A percentile compares a stretch with the other conserved stretches of the same genome.
Evolutionary conservation across 2,113 vertebrate species (phyloP).

Genomic region (Tragulus kanchil): DNA sequence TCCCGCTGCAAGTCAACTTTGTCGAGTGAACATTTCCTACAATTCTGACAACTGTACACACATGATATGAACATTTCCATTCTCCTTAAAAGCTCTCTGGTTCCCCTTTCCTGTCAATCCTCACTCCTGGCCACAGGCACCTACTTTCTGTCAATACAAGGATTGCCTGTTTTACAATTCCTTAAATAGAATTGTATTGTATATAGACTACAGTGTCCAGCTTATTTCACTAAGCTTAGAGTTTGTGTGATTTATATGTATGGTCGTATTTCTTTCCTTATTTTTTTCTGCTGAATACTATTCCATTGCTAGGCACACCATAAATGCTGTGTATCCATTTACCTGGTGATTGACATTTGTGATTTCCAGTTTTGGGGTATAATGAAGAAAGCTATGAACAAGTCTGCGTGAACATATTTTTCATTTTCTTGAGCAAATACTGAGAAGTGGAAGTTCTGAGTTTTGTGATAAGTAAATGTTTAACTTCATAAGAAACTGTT

Average conservation of each 20-base stretch:
- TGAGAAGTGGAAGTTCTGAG: neutral
- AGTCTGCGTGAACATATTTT: neutral
- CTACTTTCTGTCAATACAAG: neutral
- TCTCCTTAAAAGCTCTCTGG: neutral
- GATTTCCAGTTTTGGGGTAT: neutral
- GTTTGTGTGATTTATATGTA: neutral
- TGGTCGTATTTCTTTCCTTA: neutral
- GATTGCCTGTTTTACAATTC: neutral
- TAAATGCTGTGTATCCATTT: neutral
- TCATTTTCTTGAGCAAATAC: constrained; percentile 13
- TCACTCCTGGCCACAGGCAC: neutral
- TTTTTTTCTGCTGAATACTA: neutral
- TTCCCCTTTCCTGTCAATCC: neutral
- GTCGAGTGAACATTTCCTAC: too few relatives aligned
- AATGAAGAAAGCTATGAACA: neutral
- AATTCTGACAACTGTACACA: neutral
- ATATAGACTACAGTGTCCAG: neutral
- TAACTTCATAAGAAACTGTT: neutral
- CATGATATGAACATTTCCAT: neutral
- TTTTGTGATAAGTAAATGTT: constrained; percentile 1
- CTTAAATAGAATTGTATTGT: neutral
- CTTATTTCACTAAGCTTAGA: neutral
- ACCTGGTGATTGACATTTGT: neutral
- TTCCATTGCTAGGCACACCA: neutral
- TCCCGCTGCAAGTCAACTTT: neutral